Percentiles rank a stretch among this genome's conserved stretches.
These are phyloP conservation scores for Lamproptera curius DNA, from an alignment of 2,888 invertebrate species.

Conservation along the genomic window DNA sequence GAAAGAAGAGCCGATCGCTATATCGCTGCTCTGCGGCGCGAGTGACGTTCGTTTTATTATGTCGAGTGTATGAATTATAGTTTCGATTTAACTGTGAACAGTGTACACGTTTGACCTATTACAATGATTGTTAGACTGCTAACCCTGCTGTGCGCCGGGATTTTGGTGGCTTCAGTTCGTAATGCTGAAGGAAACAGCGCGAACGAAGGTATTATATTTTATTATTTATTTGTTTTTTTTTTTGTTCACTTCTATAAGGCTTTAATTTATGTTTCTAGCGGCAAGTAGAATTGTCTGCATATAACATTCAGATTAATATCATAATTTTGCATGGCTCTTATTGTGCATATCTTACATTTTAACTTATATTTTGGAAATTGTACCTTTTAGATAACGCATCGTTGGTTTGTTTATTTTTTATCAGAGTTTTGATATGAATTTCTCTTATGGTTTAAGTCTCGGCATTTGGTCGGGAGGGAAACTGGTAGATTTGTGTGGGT, in stretches of 20 bases:
- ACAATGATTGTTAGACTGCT: slow-evolving; percentile 77
- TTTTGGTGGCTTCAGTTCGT: slow-evolving; percentile 69
- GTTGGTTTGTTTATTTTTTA: slow-evolving; percentile 19
- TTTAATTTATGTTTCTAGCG: too few species aligned
- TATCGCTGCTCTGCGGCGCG: slow-evolving; percentile 63
- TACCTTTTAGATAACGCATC: not conserved
- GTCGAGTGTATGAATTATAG: slow-evolving; percentile 66
- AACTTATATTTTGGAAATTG: too few species aligned
- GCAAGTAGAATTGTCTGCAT: too few species aligned
- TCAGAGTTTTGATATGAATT: slow-evolving; percentile 22
- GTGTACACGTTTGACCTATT: slow-evolving; percentile 57
- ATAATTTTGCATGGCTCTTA: slow-evolving; percentile 31
- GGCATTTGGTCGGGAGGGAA: slow-evolving; percentile 32
- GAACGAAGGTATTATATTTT: slow-evolving; percentile 65
- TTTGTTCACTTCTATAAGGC: too few species aligned
- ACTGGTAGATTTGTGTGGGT: slow-evolving; percentile 52
- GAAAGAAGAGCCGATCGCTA: slow-evolving; percentile 66
- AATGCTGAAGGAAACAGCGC: slow-evolving; percentile 69
- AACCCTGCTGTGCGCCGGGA: slow-evolving; percentile 70
- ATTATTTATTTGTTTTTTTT: slow-evolving; percentile 32
- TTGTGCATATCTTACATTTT: too few species aligned
- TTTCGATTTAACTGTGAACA: slow-evolving; percentile 66
- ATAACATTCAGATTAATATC: too few species aligned
- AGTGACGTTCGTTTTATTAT: slow-evolving; percentile 72
- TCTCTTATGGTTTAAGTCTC: slow-evolving; percentile 23